phyloP scores from a whole-genome alignment of 1,140 invertebrate genomes.

The Bombus waltoni region DNA sequence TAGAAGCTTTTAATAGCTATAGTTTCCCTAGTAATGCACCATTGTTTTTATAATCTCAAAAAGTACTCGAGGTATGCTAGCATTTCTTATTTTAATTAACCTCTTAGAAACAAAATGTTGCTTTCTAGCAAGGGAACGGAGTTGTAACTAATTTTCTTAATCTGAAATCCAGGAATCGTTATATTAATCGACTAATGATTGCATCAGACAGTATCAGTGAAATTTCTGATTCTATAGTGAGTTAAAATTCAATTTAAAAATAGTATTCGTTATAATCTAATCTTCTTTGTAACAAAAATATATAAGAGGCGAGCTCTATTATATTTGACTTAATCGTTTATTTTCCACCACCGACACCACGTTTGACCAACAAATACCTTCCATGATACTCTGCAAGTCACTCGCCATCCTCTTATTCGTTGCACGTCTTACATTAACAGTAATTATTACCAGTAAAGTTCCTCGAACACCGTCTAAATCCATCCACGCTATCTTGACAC shows the following conservation, averaged over 20 bases:
- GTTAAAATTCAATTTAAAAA: neutral
- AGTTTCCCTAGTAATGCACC: neutral
- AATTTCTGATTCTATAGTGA: no score
- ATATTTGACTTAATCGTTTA: neutral
- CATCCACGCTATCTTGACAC: neutral
- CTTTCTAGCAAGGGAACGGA: no score
- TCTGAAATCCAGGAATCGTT: no score
- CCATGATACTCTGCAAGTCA: neutral
- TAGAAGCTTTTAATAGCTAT: neutral
- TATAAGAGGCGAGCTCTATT: neutral
- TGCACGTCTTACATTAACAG: neutral
- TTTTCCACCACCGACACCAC: neutral
- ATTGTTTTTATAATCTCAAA: no score
- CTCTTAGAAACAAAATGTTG: no score
- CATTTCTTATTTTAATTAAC: no score
- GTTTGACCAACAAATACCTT: neutral
- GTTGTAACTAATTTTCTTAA: no score
- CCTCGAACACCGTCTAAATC: neutral
- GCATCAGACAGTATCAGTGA: no score
- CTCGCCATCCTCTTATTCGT: neutral
- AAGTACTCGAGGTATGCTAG: no score
- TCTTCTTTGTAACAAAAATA: neutral
- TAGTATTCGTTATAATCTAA: neutral
- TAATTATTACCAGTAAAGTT: constrained; percentile 4
- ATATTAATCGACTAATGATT: no score